Base-by-base conservation (phyloP, 2,113 vertebrate genomes). In the Zapus hudsonius region DNA sequence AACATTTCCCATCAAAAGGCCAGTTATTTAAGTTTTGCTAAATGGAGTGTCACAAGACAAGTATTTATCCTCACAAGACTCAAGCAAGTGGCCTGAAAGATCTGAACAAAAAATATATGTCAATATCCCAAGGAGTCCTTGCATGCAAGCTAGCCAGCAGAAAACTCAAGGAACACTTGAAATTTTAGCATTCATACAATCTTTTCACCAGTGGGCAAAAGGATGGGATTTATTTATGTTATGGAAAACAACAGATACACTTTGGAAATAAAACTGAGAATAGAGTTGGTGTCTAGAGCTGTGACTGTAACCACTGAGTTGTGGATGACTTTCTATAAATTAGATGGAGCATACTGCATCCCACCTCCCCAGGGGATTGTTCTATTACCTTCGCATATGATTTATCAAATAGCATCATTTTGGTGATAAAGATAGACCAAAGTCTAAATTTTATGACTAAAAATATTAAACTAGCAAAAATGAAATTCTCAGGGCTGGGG, bases 111-210 rank as follows among this genome's bases (percentile, higher is more conserved):
- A 90, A 97, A 72, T 20, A n/a, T 29, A 81, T 20, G 8, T 93
- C 84, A 94, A 79, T 89, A 94, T 86, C n/a, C 96, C 92, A 95
- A 96, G 63, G 83, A 89, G 89, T n/a, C 9, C 82, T n/a, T 20
- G 61, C 88, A 85, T 86, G 38, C 75, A 92, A 33, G 27, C 47
- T 85, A 59, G 87, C 88, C 94, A 96, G 63, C 33, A 87, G 92
- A 84, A 94, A 91, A 93, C 80, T 89, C 91, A 7, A 5, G 72
- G 33, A 94, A 95, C 91, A 96, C 70, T 38, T 97, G 95, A 92
- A 96, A 61, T 88, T 96, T 96, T 91, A 95, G 55, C 75, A 97
- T 97, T 94, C 97, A 63, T 91, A 97, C 95, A 96, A 79, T 36
- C 89, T 96, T 97, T 96, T 95, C 84, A 89, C 95, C 88, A 90